A percentile compares a stretch with the other conserved stretches of the same genome.
Evolutionary conservation across 2,113 vertebrate species (phyloP).

Genomic region (Lepus timidus): DNA sequence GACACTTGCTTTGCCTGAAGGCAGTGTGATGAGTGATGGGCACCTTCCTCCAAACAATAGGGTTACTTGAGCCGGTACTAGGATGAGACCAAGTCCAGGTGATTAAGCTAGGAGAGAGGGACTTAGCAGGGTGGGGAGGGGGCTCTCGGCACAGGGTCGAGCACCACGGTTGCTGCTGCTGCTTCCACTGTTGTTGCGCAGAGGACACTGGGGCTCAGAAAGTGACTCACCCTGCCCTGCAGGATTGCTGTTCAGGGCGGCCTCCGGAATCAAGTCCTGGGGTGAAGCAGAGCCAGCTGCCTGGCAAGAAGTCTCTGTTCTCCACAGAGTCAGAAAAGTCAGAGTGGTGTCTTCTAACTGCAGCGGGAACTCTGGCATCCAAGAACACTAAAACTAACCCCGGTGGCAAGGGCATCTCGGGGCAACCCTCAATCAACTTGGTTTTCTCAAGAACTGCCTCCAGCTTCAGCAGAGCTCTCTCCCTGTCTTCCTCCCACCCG

Average conservation of each 20-base stretch:
- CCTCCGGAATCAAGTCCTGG: no score
- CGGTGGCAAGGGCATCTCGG: not conserved
- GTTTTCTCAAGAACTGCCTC: not conserved
- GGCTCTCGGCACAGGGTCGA: not conserved
- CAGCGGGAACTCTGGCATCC: not conserved
- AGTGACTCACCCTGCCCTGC: accelerated
- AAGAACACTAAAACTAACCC: not conserved
- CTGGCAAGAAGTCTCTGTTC: not conserved
- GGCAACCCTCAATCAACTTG: not conserved
- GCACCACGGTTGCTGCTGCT: not conserved
- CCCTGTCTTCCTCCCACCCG: not conserved
- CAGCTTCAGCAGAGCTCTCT: not conserved
- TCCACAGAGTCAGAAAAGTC: not conserved
- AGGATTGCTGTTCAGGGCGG: not conserved
- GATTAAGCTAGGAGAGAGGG: not conserved
- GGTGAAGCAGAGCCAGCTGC: not conserved
- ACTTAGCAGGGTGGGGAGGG: no score
- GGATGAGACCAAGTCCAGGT: no score
- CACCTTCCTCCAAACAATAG: accelerated
- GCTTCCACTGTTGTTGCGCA: no score
- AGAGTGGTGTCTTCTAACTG: not conserved
- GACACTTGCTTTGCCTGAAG: not conserved
- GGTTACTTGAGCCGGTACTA: not conserved
- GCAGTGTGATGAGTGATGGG: not conserved
- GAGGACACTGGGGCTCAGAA: no score